Evolutionary conservation across 2,888 invertebrate genomes (phyloP).

Genomic region (Vandiemenella viatica): DNA sequence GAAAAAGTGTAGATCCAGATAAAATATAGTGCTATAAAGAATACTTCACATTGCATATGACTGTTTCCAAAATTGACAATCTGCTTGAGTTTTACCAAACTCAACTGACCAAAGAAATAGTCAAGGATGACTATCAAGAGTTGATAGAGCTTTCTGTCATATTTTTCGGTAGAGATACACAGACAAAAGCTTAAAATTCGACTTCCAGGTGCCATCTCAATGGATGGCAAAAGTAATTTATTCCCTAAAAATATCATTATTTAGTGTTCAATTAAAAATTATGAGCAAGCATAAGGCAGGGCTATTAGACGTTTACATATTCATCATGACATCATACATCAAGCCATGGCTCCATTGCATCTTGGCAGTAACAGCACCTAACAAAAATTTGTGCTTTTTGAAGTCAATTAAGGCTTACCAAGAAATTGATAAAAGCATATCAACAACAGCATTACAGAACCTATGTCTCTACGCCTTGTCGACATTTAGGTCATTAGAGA

Average conservation of each 20-base stretch:
- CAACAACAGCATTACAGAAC: slow-evolving; percentile 15
- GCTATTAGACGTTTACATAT: slow-evolving; percentile 15
- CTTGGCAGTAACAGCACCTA: slow-evolving; percentile 18
- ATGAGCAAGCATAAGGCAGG: slow-evolving; percentile 13
- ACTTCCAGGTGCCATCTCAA: slow-evolving; percentile 18
- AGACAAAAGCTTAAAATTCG: slow-evolving; percentile 16
- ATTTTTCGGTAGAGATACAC: slow-evolving; percentile 15
- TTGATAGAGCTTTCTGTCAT: slow-evolving; percentile 14
- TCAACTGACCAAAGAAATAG: background rate
- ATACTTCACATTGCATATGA: background rate
- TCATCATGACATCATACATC: no score
- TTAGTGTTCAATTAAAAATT: slow-evolving; percentile 1
- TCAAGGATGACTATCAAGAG: slow-evolving; percentile 18
- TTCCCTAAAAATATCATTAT: slow-evolving; percentile 19
- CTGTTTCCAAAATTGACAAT: no score
- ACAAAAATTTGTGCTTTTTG: slow-evolving; percentile 18
- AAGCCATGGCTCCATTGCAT: no score
- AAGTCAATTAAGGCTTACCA: slow-evolving; percentile 13
- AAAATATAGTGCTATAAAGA: background rate
- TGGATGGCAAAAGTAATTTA: slow-evolving; percentile 23
- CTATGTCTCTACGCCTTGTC: slow-evolving; percentile 16
- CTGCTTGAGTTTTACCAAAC: background rate
- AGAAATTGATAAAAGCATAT: slow-evolving; percentile 16
- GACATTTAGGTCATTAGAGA: no score
- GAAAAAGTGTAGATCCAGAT: no score